phyloP scores from a whole-genome alignment of 2,888 invertebrate species.

The Sesia bembeciformis region DNA sequence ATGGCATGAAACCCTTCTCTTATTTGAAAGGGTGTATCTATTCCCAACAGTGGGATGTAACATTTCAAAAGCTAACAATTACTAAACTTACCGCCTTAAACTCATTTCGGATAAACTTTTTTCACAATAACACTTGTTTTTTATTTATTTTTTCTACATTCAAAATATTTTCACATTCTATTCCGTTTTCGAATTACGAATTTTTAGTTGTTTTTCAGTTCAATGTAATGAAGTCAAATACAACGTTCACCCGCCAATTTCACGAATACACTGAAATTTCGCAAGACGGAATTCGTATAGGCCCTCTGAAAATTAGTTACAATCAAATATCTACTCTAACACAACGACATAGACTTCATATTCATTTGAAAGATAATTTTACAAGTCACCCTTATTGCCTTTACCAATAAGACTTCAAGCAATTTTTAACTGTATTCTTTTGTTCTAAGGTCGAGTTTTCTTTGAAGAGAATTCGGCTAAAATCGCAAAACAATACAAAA shows the following conservation, averaged over 20 bases:
- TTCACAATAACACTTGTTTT: no score
- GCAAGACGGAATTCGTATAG: neutral
- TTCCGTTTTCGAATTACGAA: no score
- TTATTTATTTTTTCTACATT: no score
- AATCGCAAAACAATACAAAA: conserved; percentile 15
- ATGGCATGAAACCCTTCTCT: no score
- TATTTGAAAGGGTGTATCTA: no score
- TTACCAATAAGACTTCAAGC: neutral
- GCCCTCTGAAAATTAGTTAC: neutral
- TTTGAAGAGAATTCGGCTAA: conserved; percentile 1
- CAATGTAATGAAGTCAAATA: conserved; percentile 2
- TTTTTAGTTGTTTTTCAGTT: no score
- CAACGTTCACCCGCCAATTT: conserved; percentile 29
- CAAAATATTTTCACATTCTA: no score
- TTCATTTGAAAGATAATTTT: neutral
- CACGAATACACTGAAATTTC: conserved; percentile 28
- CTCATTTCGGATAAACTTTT: no score
- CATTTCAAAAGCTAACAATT: no score
- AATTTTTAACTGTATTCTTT: neutral
- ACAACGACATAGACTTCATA: neutral
- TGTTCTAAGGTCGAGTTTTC: conserved; percentile 4
- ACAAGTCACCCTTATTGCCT: neutral
- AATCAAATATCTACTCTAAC: neutral
- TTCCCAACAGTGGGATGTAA: no score
- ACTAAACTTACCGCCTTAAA: no score